phyloP scores from a whole-genome alignment of 2,888 invertebrate species.

The Schizotus pectinicornis region DNA sequence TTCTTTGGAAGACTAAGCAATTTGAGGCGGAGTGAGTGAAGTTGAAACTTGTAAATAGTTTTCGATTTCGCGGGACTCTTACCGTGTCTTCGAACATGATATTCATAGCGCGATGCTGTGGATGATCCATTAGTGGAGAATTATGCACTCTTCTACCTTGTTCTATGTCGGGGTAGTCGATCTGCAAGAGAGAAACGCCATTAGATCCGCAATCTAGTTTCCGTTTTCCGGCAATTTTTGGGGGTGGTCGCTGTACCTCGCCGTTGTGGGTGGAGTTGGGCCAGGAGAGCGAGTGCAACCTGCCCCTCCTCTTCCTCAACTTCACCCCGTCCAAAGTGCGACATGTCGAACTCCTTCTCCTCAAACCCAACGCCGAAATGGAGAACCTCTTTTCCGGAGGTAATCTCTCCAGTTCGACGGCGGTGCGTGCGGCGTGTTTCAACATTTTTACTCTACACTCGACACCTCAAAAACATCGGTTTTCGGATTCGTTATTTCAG shows the following conservation, averaged over 20 bases:
- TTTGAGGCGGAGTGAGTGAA: no score
- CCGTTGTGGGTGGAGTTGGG: slow-evolving; percentile 43
- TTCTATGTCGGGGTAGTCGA: slow-evolving; percentile 72
- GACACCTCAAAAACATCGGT: not conserved
- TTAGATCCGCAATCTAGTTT: not conserved
- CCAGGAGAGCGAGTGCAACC: slow-evolving; percentile 54
- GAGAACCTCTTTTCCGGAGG: slow-evolving; percentile 43
- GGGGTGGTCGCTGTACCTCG: not conserved
- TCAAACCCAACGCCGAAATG: slow-evolving; percentile 34
- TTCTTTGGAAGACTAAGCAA: no score
- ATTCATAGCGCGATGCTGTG: slow-evolving; percentile 52
- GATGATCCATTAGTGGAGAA: slow-evolving; percentile 56
- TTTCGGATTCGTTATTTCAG: slow-evolving; percentile 9
- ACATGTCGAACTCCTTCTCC: slow-evolving; percentile 38
- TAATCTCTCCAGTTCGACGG: slow-evolving; percentile 43
- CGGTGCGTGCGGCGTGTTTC: slow-evolving; percentile 52
- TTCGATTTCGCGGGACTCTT: slow-evolving; percentile 31
- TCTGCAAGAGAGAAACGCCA: slow-evolving; percentile 60
- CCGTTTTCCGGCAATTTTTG: not conserved
- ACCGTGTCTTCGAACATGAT: slow-evolving; percentile 56
- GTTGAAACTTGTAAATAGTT: no score
- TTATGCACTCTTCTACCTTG: slow-evolving; percentile 52
- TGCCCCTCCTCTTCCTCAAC: slow-evolving; percentile 34
- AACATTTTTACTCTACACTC: slow-evolving; percentile 44
- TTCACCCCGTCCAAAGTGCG: slow-evolving; percentile 38